These are phyloP conservation scores for Falco concolor DNA, from an alignment of 2,797 vertebrate species.

Conservation along the genomic window DNA sequence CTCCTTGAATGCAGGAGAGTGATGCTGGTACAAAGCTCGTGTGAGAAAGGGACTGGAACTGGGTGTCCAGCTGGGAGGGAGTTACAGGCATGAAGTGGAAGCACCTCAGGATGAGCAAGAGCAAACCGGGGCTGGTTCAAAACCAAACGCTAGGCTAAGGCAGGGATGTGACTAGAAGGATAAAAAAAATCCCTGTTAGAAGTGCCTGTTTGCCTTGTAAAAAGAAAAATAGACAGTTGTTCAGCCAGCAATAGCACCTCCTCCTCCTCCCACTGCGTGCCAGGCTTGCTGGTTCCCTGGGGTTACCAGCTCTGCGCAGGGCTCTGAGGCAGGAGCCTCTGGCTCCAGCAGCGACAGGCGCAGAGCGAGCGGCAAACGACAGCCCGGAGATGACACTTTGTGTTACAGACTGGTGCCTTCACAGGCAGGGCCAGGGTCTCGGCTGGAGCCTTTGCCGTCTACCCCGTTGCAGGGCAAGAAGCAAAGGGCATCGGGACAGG, in stretches of 20 bases:
- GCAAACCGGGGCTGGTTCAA: not conserved
- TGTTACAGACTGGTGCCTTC: not conserved
- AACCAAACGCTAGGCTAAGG: not conserved
- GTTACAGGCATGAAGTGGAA: not conserved
- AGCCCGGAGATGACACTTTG: not conserved
- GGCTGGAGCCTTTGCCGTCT: not conserved
- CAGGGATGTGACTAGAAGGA: not conserved
- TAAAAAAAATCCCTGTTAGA: not conserved
- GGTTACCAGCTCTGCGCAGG: not conserved
- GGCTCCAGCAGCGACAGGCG: rapidly evolving
- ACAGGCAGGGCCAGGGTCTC: not conserved
- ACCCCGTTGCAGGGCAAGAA: not conserved
- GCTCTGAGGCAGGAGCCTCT: not conserved
- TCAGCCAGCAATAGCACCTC: not conserved
- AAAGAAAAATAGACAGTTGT: not conserved
- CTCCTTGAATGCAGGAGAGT: not conserved
- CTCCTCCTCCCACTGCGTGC: not conserved
- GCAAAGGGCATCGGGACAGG: not conserved
- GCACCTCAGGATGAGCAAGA: not conserved
- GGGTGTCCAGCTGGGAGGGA: not conserved
- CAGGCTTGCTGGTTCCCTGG: not conserved
- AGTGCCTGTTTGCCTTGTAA: not conserved
- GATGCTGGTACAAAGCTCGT: not conserved
- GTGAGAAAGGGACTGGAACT: not conserved
- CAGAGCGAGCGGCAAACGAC: not conserved